phyloP scores from a whole-genome alignment of 2,113 vertebrate genomes.

The Anguilla japonica region DNA sequence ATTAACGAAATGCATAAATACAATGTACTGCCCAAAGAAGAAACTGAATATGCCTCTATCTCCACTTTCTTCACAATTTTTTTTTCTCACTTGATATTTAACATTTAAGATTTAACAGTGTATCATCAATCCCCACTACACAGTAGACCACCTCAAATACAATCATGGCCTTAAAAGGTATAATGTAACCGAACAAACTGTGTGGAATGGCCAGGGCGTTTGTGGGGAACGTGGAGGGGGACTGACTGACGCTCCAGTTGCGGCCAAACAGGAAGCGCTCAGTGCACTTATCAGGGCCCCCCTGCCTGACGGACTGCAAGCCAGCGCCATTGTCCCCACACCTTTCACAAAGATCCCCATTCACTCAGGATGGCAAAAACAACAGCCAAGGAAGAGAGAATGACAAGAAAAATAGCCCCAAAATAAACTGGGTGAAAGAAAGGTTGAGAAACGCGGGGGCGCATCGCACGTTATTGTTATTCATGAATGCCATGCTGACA shows the following conservation, averaged over 20 bases:
- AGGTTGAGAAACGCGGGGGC: not conserved
- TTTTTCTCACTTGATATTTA: no score
- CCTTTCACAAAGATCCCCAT: slow-evolving; percentile 1
- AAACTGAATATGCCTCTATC: not conserved
- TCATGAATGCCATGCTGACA: not conserved
- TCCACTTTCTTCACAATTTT: not conserved
- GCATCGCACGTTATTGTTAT: slow-evolving; percentile 1
- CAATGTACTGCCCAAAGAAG: not conserved
- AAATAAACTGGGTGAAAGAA: slow-evolving; percentile 39
- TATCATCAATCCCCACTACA: not conserved
- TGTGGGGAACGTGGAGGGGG: slow-evolving; percentile 8
- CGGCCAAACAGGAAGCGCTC: slow-evolving; percentile 46
- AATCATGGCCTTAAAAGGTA: not conserved
- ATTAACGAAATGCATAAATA: not conserved
- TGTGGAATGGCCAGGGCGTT: not conserved
- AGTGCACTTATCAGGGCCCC: not conserved
- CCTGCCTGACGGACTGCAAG: slow-evolving; percentile 23
- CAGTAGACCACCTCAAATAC: not conserved
- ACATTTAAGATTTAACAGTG: no score
- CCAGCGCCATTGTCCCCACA: not conserved
- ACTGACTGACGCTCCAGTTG: not conserved
- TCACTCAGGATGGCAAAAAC: slow-evolving; percentile 27
- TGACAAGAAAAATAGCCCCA: not conserved
- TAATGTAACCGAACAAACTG: not conserved
- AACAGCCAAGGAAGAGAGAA: slow-evolving; percentile 4